Evolutionary conservation across 2,888 invertebrate species (phyloP).

Genomic region (Eupithecia dodoneata): DNA sequence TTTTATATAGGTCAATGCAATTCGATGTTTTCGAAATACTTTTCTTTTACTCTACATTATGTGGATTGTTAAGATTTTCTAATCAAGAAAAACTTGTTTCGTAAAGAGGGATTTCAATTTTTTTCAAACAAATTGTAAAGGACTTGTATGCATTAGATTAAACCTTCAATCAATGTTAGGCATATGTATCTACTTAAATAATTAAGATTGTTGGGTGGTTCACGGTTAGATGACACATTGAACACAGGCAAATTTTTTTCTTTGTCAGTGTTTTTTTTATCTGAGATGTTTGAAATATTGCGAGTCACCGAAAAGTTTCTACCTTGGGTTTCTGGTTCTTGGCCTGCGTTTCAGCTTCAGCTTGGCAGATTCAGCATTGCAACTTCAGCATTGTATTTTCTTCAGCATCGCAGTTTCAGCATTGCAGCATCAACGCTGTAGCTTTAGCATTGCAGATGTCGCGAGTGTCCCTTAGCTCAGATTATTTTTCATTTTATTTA

Average conservation of each 20-base stretch:
- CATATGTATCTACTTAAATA: background rate
- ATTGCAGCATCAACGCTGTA: background rate
- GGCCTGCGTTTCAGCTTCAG: background rate
- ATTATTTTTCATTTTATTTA: background rate
- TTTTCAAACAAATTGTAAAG: background rate
- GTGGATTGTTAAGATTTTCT: background rate
- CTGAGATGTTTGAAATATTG: background rate
- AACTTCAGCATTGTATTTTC: background rate
- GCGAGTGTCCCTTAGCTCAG: background rate
- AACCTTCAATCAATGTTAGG: background rate
- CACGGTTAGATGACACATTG: background rate
- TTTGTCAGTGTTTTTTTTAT: background rate
- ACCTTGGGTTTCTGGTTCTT: background rate
- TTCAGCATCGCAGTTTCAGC: background rate
- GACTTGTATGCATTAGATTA: background rate
- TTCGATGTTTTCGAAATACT: background rate
- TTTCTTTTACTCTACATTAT: background rate
- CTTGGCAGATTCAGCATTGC: background rate
- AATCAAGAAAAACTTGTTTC: background rate
- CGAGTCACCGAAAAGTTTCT: background rate
- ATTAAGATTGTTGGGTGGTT: background rate
- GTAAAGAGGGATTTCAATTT: background rate
- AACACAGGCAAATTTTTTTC: background rate
- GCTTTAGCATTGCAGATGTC: background rate
- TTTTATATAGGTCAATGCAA: slow-evolving; percentile 22